Conservation (phyloP, 2,797 vertebrate species). For the Melanotaenia parkinsoni region DNA sequence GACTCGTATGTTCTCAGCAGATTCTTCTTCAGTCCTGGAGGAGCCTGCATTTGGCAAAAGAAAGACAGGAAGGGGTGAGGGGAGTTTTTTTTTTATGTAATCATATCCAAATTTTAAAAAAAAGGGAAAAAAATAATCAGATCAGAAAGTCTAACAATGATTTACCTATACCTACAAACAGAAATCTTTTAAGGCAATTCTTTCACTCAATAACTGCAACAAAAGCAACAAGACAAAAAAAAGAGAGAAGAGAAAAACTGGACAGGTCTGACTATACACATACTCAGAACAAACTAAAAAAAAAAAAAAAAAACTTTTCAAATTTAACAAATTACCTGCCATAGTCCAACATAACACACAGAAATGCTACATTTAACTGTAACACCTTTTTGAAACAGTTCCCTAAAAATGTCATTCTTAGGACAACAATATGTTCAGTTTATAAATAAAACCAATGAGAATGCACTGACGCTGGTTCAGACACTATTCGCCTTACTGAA, state of each 20-base stretch:
- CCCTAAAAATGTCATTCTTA: background rate
- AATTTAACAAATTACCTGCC: background rate
- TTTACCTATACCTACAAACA: background rate
- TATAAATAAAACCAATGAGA: constrained; percentile 1
- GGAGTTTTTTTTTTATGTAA: background rate
- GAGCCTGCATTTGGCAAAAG: constrained; percentile 82
- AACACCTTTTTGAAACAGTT: background rate
- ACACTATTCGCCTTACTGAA: constrained; percentile 39
- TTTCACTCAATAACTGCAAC: background rate
- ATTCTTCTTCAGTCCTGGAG: constrained; percentile 97
- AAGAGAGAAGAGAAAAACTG: background rate
- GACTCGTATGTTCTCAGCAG: constrained; percentile 95
- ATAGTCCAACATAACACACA: background rate
- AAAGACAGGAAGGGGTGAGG: background rate
- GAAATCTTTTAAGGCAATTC: background rate
- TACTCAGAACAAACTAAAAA: background rate
- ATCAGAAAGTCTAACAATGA: background rate
- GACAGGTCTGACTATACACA: background rate
- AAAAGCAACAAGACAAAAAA: background rate
- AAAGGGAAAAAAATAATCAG: background rate
- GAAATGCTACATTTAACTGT: background rate
- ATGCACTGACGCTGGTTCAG: constrained; percentile 13
- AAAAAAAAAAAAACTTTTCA: background rate
- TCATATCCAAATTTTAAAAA: background rate
- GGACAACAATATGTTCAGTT: constrained; percentile 22